phyloP scores from a whole-genome alignment of 2,113 vertebrate genomes.

The Limnothrissa miodon region DNA sequence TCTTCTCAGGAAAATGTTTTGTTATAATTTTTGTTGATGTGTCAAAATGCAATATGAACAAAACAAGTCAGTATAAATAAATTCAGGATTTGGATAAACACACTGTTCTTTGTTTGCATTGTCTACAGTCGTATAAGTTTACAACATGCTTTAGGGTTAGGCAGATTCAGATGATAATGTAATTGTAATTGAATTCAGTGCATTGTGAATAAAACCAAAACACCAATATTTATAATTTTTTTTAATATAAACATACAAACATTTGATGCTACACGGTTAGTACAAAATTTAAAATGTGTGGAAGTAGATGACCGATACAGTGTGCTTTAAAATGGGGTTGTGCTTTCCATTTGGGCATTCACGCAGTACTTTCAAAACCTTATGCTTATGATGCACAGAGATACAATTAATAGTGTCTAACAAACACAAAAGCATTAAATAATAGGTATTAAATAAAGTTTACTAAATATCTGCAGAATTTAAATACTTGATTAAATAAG shows the following conservation, averaged over 20 bases:
- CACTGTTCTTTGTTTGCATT: neutral
- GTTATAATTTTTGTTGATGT: neutral
- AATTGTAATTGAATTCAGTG: no score
- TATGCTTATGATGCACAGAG: neutral
- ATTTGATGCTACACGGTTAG: slow-evolving; percentile 11
- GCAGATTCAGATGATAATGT: no score
- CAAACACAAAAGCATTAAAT: slow-evolving; percentile 23
- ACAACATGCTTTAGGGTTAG: neutral
- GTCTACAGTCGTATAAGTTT: neutral
- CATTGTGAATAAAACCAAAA: no score
- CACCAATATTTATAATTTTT: slow-evolving; percentile 34
- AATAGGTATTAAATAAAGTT: slow-evolving; percentile 4
- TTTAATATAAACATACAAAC: slow-evolving; percentile 72
- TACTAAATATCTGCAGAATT: slow-evolving; percentile 16
- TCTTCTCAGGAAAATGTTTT: neutral
- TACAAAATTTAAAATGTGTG: neutral
- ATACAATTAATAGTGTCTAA: slow-evolving; percentile 19
- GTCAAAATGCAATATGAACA: neutral
- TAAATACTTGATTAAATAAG: slow-evolving; percentile 28
- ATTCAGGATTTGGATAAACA: slow-evolving; percentile 3
- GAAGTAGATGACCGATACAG: neutral
- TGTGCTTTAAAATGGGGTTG: slow-evolving; percentile 5
- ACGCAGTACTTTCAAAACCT: neutral
- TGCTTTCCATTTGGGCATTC: neutral
- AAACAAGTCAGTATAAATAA: neutral